Evolutionary conservation across 2,113 vertebrate species (phyloP).

Genomic region (Rhodinocichla rosea): DNA sequence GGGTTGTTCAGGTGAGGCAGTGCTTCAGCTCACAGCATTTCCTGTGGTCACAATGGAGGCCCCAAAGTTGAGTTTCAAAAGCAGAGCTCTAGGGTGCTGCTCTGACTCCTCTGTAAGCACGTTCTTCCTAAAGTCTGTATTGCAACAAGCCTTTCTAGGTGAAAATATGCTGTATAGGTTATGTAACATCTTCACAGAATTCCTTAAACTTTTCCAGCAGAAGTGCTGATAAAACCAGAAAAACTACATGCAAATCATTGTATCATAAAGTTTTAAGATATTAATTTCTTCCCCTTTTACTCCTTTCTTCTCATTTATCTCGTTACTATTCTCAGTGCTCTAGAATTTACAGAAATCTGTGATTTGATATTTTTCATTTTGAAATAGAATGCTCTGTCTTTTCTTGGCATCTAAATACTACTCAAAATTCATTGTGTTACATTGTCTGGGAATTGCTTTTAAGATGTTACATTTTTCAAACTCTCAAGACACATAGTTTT

Average conservation of each 20-base stretch:
- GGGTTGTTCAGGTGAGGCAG: background rate
- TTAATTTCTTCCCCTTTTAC: background rate
- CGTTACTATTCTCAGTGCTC: background rate
- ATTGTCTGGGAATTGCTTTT: background rate
- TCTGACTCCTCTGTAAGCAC: fast-evolving
- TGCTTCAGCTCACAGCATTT: background rate
- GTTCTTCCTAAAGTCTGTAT: background rate
- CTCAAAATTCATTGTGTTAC: background rate
- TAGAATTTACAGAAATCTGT: background rate
- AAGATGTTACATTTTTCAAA: slow-evolving; percentile 5
- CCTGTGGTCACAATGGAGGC: background rate
- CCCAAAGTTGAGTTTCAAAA: background rate
- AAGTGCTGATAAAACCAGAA: background rate
- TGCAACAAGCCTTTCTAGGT: background rate
- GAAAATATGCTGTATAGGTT: background rate
- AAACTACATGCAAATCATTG: background rate
- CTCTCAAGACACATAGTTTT: background rate
- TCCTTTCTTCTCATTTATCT: background rate
- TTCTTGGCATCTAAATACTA: background rate
- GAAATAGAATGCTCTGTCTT: background rate
- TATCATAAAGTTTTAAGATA: background rate
- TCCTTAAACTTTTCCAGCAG: background rate
- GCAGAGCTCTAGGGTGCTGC: background rate
- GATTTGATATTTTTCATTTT: slow-evolving; percentile 3
- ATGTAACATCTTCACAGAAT: background rate